Percentiles rank a stretch among this genome's conserved stretches.
Conservation (phyloP, 2,797 vertebrate species). For the Phylloscopus collybita region DNA sequence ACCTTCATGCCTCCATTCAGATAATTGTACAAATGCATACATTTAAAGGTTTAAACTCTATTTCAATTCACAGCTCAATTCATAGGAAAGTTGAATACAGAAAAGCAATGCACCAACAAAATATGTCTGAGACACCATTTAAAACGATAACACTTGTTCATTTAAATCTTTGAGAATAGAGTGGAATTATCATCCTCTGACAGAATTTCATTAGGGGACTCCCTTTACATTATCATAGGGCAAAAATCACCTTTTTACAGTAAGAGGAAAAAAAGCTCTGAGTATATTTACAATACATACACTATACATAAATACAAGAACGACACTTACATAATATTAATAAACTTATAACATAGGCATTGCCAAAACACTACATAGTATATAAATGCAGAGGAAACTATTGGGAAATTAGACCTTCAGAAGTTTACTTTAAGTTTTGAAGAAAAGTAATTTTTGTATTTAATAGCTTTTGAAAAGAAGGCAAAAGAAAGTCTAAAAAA, state of each 20-base stretch:
- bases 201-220: slow-evolving; percentile 90
- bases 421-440: slow-evolving; percentile 66
- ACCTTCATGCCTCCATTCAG: slow-evolving; percentile 99
- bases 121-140: slow-evolving; percentile 95
- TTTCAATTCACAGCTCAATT: slow-evolving; percentile 99
- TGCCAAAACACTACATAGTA: slow-evolving; percentile 91
- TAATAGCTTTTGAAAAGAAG: slow-evolving; percentile 77
- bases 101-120: slow-evolving; percentile 96
- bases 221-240: slow-evolving; percentile 92
- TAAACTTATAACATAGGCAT: slow-evolving; percentile 94
- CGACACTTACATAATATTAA: slow-evolving; percentile 98
- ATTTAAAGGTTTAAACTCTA: slow-evolving; percentile 99
- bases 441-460: slow-evolving; percentile 85
- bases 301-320: slow-evolving; percentile 99
- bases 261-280: slow-evolving; percentile 94
- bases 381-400: slow-evolving; percentile 87
- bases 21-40: slow-evolving; percentile 98
- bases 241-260: slow-evolving; percentile 92
- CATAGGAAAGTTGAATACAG: slow-evolving; percentile 93
- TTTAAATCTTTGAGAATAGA: slow-evolving; percentile 90
- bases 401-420: slow-evolving; percentile 82
- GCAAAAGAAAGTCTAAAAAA: slow-evolving; percentile 73
- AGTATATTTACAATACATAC: slow-evolving; percentile 99
- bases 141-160: slow-evolving; percentile 90
- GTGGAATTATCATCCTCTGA: slow-evolving; percentile 87